Percentiles rank a stretch among this genome's conserved stretches.
Conservation (phyloP, 2,113 vertebrate genomes). For the Seriola quinqueradiata region DNA sequence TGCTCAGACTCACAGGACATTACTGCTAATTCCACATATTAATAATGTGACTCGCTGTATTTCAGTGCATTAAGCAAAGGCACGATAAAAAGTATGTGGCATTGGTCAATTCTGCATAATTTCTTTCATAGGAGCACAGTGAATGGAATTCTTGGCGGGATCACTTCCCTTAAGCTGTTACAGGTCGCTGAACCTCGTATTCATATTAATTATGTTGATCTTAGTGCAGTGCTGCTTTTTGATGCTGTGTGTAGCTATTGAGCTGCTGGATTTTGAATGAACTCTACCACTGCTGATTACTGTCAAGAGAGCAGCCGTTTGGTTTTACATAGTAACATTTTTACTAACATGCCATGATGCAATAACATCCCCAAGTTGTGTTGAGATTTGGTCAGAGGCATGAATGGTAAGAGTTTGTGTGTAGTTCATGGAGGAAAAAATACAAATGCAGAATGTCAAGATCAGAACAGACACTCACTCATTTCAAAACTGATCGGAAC, state of each 20-base stretch:
- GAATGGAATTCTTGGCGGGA: background rate
- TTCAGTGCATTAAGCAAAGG: conserved; percentile 16
- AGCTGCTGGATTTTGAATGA: background rate
- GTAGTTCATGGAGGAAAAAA: background rate
- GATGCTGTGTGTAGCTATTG: conserved; percentile 1
- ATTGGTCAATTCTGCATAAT: too few relatives aligned
- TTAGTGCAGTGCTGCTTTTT: background rate
- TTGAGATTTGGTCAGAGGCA: background rate
- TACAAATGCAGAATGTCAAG: too few relatives aligned
- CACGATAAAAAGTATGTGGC: background rate
- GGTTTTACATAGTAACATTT: background rate
- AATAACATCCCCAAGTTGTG: background rate
- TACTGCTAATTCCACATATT: conserved; percentile 40
- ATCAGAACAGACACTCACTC: too few relatives aligned
- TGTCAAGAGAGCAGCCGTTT: background rate
- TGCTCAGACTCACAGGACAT: conserved; percentile 21
- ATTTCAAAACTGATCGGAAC: background rate
- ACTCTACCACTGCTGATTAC: background rate
- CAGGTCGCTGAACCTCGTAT: background rate
- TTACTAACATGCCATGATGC: background rate
- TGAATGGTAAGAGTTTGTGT: background rate
- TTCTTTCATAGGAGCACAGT: too few relatives aligned
- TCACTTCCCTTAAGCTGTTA: background rate
- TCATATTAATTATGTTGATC: conserved; percentile 1
- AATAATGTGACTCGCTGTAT: conserved; percentile 27